These are phyloP conservation scores for Callocephalon fimbriatum DNA, from an alignment of 2,113 vertebrate species.

Conservation along the genomic window DNA sequence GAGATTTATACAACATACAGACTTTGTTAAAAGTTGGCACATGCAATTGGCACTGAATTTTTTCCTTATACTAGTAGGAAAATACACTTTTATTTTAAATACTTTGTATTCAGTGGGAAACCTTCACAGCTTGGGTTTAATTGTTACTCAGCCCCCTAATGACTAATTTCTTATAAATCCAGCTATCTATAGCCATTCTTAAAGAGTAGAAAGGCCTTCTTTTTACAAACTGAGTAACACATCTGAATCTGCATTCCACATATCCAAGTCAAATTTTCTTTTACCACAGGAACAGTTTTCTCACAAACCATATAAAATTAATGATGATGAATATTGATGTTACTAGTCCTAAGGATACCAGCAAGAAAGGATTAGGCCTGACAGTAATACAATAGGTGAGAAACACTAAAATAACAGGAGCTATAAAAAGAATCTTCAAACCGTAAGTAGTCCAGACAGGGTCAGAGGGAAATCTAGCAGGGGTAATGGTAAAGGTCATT, in stretches of 20 bases:
- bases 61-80: slow-evolving; percentile 16
- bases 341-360: not conserved
- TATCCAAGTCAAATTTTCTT: not conserved
- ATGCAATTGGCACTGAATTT: not conserved
- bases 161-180: not conserved
- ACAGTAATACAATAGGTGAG: not conserved
- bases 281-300: not conserved
- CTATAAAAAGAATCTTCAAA: not conserved
- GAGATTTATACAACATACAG: slow-evolving; percentile 7
- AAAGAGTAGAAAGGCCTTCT: not conserved
- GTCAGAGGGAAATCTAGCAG: not conserved
- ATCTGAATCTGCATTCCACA: not conserved
- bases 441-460: not conserved
- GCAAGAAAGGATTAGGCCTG: not conserved
- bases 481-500: not conserved
- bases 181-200: not conserved
- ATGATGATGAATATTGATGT: not conserved
- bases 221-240: not conserved
- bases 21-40: not conserved
- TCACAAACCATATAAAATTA: not conserved
- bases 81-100: slow-evolving; percentile 45
- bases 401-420: not conserved
- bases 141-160: slow-evolving; percentile 33
- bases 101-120: slow-evolving; percentile 21
- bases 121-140: not conserved